Evolutionary conservation across 2,888 invertebrate species (phyloP), one percentile per base, ranked within the genome.

Genomic region (Hymenopus coronatus): DNA sequence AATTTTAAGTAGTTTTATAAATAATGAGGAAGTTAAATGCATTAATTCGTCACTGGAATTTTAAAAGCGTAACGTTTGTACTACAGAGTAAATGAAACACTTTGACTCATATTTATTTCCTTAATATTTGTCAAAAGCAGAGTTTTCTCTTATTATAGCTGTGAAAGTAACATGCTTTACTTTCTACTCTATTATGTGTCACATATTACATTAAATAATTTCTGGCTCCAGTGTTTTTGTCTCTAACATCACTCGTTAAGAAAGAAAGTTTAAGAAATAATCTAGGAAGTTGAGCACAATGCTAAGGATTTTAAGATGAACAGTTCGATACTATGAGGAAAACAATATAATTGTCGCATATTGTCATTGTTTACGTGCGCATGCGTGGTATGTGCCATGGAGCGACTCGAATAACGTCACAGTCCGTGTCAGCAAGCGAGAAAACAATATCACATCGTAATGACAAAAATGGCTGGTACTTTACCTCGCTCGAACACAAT

Each of bases 391-490:
- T 70, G 54, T 70, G 20, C 54, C 25, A 25, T 20, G 54, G 54
- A 70, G 54, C 54, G 25, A 25, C 54, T 15, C 54, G 25, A 70
- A 70, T 70, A 25, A 25, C 54, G 54, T 70, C 54, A 70, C 54
- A 70, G 54, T 70, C 54, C 54, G 54, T 70, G 54, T 70, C 54
- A 70, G 25, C 54, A 70, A 70, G 54, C 54, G 86, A 20, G 86
- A 86, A 86, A 86, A 86, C 86, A 86, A 15, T 12, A 86, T 81
- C 86, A 28, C 28, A 28, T 86, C 54, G 81, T 86, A 86, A 86
- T 86, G 28, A 86, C 30, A 81, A 54, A 86, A 86, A 86, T 81
- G 40, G 70, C 9, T 46, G 70, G 28, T 81, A 86, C 28, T 86
- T 85, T 85, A 85, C 85, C 28, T 70, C 28, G n/a, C 28, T 46